A percentile compares a stretch with the other conserved stretches of the same genome.
phyloP scores from a whole-genome alignment of 2,888 invertebrate genomes.

The Caenorhabditis angaria region DNA sequence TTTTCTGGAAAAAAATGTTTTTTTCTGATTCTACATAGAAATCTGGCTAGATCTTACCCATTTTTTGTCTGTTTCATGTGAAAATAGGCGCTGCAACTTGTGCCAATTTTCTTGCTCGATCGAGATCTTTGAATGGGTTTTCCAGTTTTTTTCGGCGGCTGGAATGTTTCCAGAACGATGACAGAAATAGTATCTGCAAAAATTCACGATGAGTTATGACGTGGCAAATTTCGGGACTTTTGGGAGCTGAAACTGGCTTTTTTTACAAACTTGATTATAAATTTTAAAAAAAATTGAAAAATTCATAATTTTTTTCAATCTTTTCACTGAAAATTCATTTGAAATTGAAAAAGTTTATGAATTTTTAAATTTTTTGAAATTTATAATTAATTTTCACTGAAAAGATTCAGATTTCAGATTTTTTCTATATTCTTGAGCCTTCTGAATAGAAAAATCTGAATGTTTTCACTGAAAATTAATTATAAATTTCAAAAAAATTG shows the following conservation, averaged over 20 bases:
- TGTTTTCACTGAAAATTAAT: not conserved
- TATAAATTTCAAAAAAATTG: no score
- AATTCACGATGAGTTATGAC: not conserved
- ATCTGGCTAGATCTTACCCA: not conserved
- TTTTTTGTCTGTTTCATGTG: not conserved
- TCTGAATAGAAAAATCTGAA: not conserved
- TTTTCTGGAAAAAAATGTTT: conserved; percentile 9
- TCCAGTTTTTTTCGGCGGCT: not conserved
- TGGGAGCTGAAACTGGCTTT: no score
- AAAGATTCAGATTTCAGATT: not conserved
- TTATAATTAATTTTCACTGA: not conserved
- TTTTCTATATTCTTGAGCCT: not conserved
- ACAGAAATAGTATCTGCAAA: conserved; percentile 6
- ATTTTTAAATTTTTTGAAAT: no score
- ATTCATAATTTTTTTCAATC: no score
- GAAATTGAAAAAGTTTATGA: no score
- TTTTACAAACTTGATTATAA: no score
- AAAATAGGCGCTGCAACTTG: not conserved
- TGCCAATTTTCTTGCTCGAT: not conserved
- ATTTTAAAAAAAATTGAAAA: no score
- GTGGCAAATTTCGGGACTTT: no score
- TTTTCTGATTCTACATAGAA: no score
- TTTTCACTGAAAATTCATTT: no score
- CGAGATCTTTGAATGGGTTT: not conserved
- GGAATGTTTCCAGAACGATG: conserved; percentile 1